These are phyloP conservation scores for Porphyrio hochstetteri DNA, from an alignment of 2,113 vertebrate species.

Conservation along the genomic window DNA sequence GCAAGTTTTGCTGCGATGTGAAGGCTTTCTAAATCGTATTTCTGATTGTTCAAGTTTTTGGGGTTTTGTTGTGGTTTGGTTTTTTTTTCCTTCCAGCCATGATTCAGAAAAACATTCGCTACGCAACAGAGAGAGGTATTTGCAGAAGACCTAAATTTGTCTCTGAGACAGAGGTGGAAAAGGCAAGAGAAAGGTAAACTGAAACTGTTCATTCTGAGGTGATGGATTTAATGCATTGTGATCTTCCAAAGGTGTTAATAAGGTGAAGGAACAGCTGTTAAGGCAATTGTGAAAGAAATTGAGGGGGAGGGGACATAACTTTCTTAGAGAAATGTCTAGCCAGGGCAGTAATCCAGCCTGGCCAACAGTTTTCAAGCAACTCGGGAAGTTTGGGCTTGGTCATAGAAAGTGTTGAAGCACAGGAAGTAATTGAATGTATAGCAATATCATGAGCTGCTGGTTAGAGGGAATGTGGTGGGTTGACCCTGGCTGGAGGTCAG, in stretches of 20 bases:
- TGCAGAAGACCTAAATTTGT: constrained; percentile 84
- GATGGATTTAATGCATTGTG: neutral
- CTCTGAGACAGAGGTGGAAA: constrained; percentile 72
- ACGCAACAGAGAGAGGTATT: constrained; percentile 75
- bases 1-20: neutral
- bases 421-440: neutral
- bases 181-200: constrained; percentile 57
- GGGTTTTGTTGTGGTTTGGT: neutral
- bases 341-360: neutral
- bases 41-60: neutral
- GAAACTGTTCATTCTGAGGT: neutral
- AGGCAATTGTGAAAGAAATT: neutral
- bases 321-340: neutral
- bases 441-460: neutral
- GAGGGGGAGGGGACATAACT: neutral
- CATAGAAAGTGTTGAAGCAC: neutral
- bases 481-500: too few relatives aligned
- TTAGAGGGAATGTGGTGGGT: neutral
- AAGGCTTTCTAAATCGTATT: neutral
- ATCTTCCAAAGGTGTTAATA: neutral
- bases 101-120: constrained; percentile 80
- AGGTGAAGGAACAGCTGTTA: neutral
- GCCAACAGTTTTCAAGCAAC: neutral
- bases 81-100: constrained; percentile 65
- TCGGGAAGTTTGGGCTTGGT: neutral